Conservation (phyloP, 92 coral and sea anemone species). For the Epizoanthus stellaris region DNA sequence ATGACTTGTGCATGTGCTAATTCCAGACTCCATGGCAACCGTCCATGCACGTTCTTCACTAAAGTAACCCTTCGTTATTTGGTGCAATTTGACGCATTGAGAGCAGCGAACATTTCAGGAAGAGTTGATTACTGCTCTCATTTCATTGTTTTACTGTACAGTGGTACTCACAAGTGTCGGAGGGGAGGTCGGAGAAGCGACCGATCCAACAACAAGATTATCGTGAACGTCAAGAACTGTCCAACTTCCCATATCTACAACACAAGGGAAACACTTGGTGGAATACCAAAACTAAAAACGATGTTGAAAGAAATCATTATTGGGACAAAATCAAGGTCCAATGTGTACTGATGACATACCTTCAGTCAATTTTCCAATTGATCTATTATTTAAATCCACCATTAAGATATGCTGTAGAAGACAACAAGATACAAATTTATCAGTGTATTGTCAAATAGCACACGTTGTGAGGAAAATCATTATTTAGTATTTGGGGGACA, state of each 20-base stretch:
- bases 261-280: not conserved
- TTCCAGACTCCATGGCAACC: no score
- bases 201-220: slow-evolving; percentile 72
- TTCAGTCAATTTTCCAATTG: slow-evolving; percentile 63
- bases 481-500: no score
- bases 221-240: slow-evolving; percentile 81
- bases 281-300: not conserved
- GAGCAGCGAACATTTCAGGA: no score
- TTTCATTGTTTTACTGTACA: no score
- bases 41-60: no score
- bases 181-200: slow-evolving; percentile 66
- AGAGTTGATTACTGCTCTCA: no score
- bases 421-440: no score
- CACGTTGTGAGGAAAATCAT: no score
- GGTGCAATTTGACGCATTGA: no score
- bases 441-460: no score
- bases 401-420: slow-evolving; percentile 61
- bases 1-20: no score
- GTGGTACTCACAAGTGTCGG: slow-evolving; percentile 72
- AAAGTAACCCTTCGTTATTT: no score
- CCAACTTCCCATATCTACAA: slow-evolving; percentile 83
- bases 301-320: not conserved
- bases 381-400: slow-evolving; percentile 54
- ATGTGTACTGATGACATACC: slow-evolving; percentile 50
- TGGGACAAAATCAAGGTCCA: not conserved